phyloP scores from a whole-genome alignment of 2,113 vertebrate species.

The Calidris pugnax region DNA sequence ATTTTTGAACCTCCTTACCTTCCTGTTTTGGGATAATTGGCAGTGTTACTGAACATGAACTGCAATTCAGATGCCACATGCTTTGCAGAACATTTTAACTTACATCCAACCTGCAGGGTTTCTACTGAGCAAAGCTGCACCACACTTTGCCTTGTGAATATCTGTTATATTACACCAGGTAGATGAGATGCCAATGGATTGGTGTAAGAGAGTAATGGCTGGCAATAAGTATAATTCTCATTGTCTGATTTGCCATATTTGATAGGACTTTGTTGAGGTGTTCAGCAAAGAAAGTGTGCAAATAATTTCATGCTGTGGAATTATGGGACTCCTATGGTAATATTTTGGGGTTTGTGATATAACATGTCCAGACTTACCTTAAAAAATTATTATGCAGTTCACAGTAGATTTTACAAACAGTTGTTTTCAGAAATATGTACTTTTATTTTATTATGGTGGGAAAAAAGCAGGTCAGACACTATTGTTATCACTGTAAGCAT shows the following conservation, averaged over 20 bases:
- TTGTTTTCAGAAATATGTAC: neutral
- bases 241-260: neutral
- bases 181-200: neutral
- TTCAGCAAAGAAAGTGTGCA: neutral
- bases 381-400: neutral
- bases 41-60: neutral
- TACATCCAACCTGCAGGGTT: neutral
- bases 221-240: neutral
- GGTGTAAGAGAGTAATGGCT: neutral
- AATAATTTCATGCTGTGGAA: neutral
- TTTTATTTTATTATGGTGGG: neutral
- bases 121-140: neutral
- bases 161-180: neutral
- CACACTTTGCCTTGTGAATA: neutral
- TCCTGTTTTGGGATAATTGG: neutral
- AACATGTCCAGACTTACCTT: neutral
- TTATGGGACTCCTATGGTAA: neutral
- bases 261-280: neutral
- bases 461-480: neutral
- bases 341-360: neutral
- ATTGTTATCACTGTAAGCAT: neutral
- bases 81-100: neutral
- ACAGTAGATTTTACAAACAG: neutral
- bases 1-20: neutral
- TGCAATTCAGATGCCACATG: neutral